Percentiles rank a stretch among this genome's conserved stretches.
Evolutionary conservation across 1,140 invertebrate species (phyloP).

Genomic region (Heliconius eleuchia): DNA sequence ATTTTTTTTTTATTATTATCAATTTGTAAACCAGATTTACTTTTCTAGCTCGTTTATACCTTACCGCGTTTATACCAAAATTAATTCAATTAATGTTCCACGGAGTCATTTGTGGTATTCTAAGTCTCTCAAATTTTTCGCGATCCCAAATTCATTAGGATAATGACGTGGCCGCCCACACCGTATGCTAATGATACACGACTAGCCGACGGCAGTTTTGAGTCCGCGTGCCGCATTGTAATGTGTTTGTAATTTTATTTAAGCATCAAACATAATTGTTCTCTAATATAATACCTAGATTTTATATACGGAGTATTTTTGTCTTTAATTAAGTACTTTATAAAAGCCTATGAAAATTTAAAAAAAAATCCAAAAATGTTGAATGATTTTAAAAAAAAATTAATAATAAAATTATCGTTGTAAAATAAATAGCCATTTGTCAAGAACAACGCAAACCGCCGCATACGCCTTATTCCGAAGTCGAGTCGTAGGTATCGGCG

Average conservation of each 20-base stretch:
- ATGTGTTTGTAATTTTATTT: constrained; percentile 4
- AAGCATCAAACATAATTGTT: neutral
- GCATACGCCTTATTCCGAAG: no score
- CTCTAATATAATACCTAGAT: no score
- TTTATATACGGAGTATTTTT: no score
- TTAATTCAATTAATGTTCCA: neutral
- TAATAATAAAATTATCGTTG: no score
- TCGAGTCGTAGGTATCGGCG: no score
- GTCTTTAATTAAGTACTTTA: no score
- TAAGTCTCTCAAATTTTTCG: constrained; percentile 4
- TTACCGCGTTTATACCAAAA: neutral
- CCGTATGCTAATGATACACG: constrained; percentile 7
- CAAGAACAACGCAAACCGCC: no score
- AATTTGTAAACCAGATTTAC: constrained; percentile 27
- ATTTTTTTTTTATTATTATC: no score
- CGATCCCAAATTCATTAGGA: neutral
- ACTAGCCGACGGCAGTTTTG: neutral
- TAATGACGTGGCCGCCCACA: constrained; percentile 9
- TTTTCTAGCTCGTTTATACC: neutral
- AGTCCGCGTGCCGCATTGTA: neutral
- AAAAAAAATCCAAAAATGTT: no score
- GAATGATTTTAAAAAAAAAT: no score
- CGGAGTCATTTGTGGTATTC: constrained; percentile 2
- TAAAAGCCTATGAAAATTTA: no score
- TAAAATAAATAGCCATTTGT: no score